phyloP scores from a whole-genome alignment of 2,888 invertebrate species.

The Reticulitermes lucifugus region DNA sequence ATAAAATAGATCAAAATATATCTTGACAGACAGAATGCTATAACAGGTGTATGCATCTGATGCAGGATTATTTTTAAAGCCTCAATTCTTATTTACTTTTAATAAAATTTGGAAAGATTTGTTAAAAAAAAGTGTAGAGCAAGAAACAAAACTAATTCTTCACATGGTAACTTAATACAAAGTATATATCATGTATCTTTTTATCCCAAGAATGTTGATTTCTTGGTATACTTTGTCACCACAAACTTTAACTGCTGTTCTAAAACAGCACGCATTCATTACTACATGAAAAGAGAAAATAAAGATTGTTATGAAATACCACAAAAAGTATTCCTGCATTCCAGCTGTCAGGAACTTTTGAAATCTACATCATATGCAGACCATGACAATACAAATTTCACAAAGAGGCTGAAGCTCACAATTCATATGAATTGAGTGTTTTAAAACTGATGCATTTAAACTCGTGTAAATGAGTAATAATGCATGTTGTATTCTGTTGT shows the following conservation, averaged over 20 bases:
- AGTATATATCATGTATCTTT: neutral
- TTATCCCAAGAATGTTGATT: neutral
- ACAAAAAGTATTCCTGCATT: neutral
- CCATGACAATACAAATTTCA: neutral
- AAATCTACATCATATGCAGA: neutral
- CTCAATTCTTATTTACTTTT: too few species aligned
- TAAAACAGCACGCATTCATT: neutral
- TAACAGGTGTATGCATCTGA: neutral
- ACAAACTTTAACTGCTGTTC: too few species aligned
- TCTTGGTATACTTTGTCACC: neutral
- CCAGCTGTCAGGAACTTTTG: constrained; percentile 10
- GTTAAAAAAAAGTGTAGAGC: neutral
- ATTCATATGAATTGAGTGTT: neutral
- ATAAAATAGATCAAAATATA: neutral
- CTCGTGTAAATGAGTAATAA: too few species aligned
- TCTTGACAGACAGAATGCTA: constrained; percentile 3
- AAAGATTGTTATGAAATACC: neutral
- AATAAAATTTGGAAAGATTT: neutral
- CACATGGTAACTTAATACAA: neutral
- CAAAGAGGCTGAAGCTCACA: neutral
- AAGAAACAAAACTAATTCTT: neutral
- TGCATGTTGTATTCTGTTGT: too few species aligned
- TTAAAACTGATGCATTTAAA: too few species aligned
- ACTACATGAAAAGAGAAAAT: neutral
- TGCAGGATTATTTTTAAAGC: too few species aligned